These are phyloP conservation scores for Crotalus viridis DNA, from an alignment of 2,113 vertebrate genomes.

Conservation along the genomic window DNA sequence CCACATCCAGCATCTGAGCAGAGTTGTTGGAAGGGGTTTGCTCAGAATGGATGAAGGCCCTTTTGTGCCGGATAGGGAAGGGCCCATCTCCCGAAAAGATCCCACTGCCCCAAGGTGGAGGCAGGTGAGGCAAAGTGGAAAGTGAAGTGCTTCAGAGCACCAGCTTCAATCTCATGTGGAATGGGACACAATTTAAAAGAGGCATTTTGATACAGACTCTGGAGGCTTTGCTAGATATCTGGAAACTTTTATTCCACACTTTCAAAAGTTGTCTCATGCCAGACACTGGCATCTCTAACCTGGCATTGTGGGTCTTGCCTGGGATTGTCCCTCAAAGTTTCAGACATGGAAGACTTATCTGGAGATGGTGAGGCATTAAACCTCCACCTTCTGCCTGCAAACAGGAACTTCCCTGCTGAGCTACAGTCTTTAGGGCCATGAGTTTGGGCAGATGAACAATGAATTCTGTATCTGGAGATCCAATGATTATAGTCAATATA, in stretches of 20 bases:
- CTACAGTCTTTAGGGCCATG: neutral
- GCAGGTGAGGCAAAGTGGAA: neutral
- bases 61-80: neutral
- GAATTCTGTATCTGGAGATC: neutral
- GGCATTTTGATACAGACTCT: neutral
- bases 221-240: neutral
- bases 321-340: neutral
- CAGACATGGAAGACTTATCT: too few relatives aligned
- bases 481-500: neutral
- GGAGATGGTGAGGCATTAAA: neutral
- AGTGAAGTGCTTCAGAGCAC: neutral
- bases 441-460: neutral
- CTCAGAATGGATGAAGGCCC: neutral
- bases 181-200: neutral
- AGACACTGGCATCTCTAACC: neutral
- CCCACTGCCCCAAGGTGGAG: neutral
- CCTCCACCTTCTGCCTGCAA: neutral
- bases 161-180: neutral
- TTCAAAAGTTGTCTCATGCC: neutral
- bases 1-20: constrained; percentile 6
- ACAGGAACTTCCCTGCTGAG: neutral
- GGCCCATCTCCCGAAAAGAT: neutral
- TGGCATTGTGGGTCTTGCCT: neutral
- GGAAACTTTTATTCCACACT: neutral
- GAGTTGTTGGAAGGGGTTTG: neutral